Conservation (phyloP, 2,888 invertebrate genomes). For the Hololepta plana region DNA sequence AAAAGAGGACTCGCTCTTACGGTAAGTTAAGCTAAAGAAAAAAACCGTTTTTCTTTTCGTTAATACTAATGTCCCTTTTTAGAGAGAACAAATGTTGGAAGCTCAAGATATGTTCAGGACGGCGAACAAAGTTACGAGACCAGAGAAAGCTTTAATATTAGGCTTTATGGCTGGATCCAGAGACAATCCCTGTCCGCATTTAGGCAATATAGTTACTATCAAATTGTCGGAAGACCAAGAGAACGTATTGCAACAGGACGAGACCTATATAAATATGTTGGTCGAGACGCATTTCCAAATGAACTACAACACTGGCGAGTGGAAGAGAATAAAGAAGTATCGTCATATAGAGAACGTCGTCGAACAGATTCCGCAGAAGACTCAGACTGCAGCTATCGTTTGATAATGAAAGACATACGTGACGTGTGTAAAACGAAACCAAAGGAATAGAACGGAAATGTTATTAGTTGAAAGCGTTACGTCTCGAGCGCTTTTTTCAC, state of each 20-base stretch:
- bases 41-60: too few relatives aligned
- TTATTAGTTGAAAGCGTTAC: too few relatives aligned
- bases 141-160: slow-evolving; percentile 92
- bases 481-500: too few relatives aligned
- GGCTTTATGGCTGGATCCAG: slow-evolving; percentile 98
- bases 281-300: slow-evolving; percentile 96
- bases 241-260: slow-evolving; percentile 71
- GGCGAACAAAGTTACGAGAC: slow-evolving; percentile 88
- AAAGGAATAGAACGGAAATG: background rate
- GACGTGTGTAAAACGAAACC: background rate
- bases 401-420: slow-evolving; percentile 10
- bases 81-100: slow-evolving; percentile 92
- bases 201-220: slow-evolving; percentile 91
- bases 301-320: slow-evolving; percentile 96
- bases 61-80: slow-evolving; percentile 17
- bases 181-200: slow-evolving; percentile 93
- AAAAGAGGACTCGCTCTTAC: slow-evolving; percentile 52
- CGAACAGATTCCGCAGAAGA: slow-evolving; percentile 19
- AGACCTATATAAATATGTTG: slow-evolving; percentile 56
- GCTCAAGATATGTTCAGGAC: slow-evolving; percentile 96
- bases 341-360: slow-evolving; percentile 44
- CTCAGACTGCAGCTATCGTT: slow-evolving; percentile 19
- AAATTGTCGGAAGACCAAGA: slow-evolving; percentile 86
- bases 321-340: slow-evolving; percentile 88
- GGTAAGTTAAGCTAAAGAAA: slow-evolving; percentile 24